Conservation (phyloP, 2,797 vertebrate genomes). For the Acropternis orthonyx region DNA sequence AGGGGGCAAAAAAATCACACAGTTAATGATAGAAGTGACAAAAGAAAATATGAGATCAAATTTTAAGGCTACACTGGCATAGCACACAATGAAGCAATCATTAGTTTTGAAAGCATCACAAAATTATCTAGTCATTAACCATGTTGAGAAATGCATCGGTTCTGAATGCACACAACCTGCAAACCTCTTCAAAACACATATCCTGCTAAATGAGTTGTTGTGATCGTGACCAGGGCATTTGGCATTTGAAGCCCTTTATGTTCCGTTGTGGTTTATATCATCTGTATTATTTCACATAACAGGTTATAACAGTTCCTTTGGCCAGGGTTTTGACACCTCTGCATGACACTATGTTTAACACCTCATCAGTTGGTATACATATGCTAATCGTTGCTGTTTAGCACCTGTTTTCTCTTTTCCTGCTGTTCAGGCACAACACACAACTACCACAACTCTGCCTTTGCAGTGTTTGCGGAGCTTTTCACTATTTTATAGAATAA, state of each 20-base stretch:
- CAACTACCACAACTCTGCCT: not conserved
- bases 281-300: not conserved
- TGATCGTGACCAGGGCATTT: not conserved
- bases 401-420: constrained; percentile 68
- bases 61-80: not conserved
- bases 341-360: constrained; percentile 61
- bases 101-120: not conserved
- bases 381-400: constrained; percentile 63
- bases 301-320: not conserved
- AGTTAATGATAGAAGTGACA: not conserved
- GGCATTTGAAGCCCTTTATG: not conserved
- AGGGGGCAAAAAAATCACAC: not conserved
- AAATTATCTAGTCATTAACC: not conserved
- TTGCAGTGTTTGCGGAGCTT: not conserved
- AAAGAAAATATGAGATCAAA: not conserved
- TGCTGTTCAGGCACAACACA: constrained; percentile 49
- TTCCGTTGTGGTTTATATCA: not conserved
- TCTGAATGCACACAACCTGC: rapidly evolving
- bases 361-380: constrained; percentile 34
- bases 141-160: not conserved
- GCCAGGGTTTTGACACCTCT: constrained; percentile 63
- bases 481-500: not conserved
- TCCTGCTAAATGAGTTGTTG: not conserved
- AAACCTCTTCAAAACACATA: not conserved
- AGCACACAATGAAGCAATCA: not conserved